phyloP scores from a whole-genome alignment of 2,113 vertebrate genomes.

The Chionodraco myersi region DNA sequence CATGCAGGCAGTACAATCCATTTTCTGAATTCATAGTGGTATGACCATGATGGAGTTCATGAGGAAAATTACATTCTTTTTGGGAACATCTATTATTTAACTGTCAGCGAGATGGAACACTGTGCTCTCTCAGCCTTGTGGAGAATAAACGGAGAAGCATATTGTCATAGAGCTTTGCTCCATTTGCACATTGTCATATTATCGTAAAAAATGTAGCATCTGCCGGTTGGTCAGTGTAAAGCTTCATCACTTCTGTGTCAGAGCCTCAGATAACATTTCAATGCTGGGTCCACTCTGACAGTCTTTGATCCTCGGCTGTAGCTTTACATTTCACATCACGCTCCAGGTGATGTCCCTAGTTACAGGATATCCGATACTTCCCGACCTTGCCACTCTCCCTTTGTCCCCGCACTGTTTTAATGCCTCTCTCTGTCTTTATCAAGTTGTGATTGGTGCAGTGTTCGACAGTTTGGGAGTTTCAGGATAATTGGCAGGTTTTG shows the following conservation, averaged over 20 bases:
- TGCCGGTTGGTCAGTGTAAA: slow-evolving; percentile 50
- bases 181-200: slow-evolving; percentile 70
- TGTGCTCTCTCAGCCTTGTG: slow-evolving; percentile 69
- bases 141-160: slow-evolving; percentile 59
- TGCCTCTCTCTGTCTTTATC: slow-evolving; percentile 44
- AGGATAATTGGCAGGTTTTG: slow-evolving; percentile 64
- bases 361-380: slow-evolving; percentile 27
- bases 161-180: slow-evolving; percentile 60
- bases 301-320: slow-evolving; percentile 31
- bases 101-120: slow-evolving; percentile 78
- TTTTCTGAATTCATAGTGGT: slow-evolving; percentile 73
- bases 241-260: slow-evolving; percentile 54
- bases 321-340: slow-evolving; percentile 44
- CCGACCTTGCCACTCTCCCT: slow-evolving; percentile 42
- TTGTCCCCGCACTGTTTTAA: slow-evolving; percentile 35
- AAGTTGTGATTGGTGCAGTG: slow-evolving; percentile 59
- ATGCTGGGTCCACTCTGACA: slow-evolving; percentile 52
- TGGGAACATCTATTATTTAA: slow-evolving; percentile 81
- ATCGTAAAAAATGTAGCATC: slow-evolving; percentile 48
- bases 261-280: slow-evolving; percentile 49
- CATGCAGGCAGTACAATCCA: slow-evolving; percentile 59
- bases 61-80: slow-evolving; percentile 73
- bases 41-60: slow-evolving; percentile 72
- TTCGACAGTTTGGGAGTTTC: slow-evolving; percentile 53
- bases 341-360: slow-evolving; percentile 29